phyloP scores from a whole-genome alignment of 2,113 vertebrate species.

The Aphyosemion australe region DNA sequence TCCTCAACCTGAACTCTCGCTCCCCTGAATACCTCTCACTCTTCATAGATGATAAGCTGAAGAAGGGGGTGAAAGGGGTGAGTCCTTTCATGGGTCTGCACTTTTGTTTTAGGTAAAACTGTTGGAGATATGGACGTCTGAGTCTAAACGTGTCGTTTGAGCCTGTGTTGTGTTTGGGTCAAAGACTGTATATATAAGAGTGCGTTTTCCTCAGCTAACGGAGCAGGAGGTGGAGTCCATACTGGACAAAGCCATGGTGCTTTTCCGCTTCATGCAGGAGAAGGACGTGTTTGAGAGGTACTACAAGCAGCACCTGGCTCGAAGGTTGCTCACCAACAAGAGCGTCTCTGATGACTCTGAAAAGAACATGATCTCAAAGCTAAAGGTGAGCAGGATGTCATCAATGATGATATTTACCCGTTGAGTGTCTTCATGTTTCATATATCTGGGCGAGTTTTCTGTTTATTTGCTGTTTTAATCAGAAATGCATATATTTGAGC shows the following conservation, averaged over 20 bases:
- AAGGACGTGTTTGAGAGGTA: constrained; percentile 99
- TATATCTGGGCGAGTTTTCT: too few relatives aligned
- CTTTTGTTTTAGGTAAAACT: background rate
- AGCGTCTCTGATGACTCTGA: constrained; percentile 98
- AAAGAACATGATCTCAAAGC: constrained; percentile 99
- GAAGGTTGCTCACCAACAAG: constrained; percentile 97
- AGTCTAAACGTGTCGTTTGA: too few relatives aligned
- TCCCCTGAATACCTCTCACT: constrained; percentile 99
- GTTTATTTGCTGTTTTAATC: background rate
- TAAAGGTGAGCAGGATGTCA: constrained; percentile 83
- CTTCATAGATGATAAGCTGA: constrained; percentile 99
- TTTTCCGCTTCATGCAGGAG: constrained; percentile 99
- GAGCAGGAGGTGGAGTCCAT: constrained; percentile 99
- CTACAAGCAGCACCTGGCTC: constrained; percentile 97
- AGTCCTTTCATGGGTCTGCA: constrained; percentile 62
- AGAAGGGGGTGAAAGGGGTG: constrained; percentile 99
- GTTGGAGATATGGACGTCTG: background rate
- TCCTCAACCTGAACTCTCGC: constrained; percentile 98
- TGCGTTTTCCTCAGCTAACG: constrained; percentile 83
- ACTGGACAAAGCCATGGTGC: constrained; percentile 99
- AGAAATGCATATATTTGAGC: background rate
- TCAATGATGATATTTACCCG: too few relatives aligned
- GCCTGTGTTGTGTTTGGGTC: background rate
- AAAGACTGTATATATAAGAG: too few relatives aligned
- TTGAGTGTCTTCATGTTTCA: too few relatives aligned